phyloP scores from a whole-genome alignment of 1,140 invertebrate genomes.

The Dinothrombium tinctorium region DNA sequence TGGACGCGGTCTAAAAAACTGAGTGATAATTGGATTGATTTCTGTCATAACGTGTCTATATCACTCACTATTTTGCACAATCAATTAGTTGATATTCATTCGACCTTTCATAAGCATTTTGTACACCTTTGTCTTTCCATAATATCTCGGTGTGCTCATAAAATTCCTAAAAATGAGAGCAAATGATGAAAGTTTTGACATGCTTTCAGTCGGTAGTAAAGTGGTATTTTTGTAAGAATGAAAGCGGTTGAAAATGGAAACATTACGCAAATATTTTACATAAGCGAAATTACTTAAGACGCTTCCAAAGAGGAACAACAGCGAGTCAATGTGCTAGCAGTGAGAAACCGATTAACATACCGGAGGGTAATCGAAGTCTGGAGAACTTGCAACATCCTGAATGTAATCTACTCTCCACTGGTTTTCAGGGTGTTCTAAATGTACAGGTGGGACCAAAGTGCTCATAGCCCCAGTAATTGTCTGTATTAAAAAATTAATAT shows the following conservation, averaged over 20 bases:
- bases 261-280: too few species aligned
- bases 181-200: background rate
- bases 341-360: too few species aligned
- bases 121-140: constrained; percentile 87
- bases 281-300: too few species aligned
- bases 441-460: constrained; percentile 82
- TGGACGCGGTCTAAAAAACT: constrained; percentile 79
- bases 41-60: background rate
- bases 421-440: constrained; percentile 73
- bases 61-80: constrained; percentile 95
- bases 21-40: constrained; percentile 24
- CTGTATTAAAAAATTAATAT: constrained; percentile 29
- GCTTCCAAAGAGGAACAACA: too few species aligned
- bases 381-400: constrained; percentile 43
- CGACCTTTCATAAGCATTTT: constrained; percentile 77
- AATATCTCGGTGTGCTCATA: constrained; percentile 85
- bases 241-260: too few species aligned
- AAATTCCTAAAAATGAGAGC: constrained; percentile 42
- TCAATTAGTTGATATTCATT: constrained; percentile 99
- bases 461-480: constrained; percentile 98
- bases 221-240: too few species aligned
- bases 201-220: too few species aligned
- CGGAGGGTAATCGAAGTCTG: constrained; percentile 43
- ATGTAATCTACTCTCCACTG: constrained; percentile 85
- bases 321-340: too few species aligned